phyloP scores from a whole-genome alignment of 2,888 invertebrate genomes.

The Vannuccia rotundouncinata region DNA sequence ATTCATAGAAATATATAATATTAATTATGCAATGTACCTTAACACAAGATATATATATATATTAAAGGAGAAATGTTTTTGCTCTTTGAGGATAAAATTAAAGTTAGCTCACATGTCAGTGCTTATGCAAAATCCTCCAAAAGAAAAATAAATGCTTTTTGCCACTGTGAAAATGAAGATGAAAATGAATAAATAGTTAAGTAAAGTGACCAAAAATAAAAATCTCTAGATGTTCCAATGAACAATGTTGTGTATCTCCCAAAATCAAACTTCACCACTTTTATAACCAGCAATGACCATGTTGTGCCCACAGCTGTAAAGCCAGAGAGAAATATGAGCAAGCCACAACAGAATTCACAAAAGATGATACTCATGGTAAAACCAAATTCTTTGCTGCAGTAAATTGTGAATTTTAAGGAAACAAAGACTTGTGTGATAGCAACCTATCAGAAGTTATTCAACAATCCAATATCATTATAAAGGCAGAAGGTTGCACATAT shows the following conservation, averaged over 20 bases:
- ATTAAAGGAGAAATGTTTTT: constrained; percentile 36
- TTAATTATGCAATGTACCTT: too few species aligned
- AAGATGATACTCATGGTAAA: background rate
- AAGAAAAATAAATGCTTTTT: constrained; percentile 30
- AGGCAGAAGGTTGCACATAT: constrained; percentile 34
- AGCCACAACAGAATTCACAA: constrained; percentile 10
- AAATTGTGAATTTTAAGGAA: constrained; percentile 29
- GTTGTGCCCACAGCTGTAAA: too few species aligned
- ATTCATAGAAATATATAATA: too few species aligned
- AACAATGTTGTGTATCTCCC: too few species aligned
- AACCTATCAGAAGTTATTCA: constrained; percentile 33
- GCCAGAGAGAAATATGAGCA: too few species aligned
- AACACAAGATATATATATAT: too few species aligned
- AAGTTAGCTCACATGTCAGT: background rate
- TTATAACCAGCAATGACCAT: too few species aligned
- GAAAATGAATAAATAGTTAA: too few species aligned
- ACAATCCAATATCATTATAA: constrained; percentile 37
- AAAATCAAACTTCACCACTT: too few species aligned
- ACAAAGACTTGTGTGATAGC: background rate
- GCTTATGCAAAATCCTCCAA: constrained; percentile 23
- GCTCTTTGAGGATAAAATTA: constrained; percentile 35
- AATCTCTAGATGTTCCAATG: too few species aligned
- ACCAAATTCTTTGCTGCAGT: constrained; percentile 20
- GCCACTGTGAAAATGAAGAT: background rate
- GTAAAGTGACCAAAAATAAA: too few species aligned